A percentile compares a stretch with the other conserved stretches of the same genome.
Conservation (phyloP, 1,140 invertebrate species). For the Ceratoteleas bidentatus region DNA sequence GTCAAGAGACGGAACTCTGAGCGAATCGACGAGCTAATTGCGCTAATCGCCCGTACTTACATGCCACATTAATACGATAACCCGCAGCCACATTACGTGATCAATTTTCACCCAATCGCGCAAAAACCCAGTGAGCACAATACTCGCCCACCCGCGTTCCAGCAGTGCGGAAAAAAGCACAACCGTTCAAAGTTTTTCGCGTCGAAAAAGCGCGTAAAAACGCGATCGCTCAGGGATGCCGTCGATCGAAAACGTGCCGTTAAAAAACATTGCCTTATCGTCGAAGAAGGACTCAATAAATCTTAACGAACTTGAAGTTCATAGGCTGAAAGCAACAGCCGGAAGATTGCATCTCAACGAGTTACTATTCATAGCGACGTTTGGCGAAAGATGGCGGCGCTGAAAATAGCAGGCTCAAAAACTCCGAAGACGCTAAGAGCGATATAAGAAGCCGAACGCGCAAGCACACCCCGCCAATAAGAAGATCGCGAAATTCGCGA, state of each 20-base stretch:
- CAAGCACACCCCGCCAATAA: constrained; percentile 39
- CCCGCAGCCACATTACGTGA: neutral
- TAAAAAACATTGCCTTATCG: constrained; percentile 25
- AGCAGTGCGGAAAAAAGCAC: neutral
- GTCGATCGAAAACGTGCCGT: constrained; percentile 1
- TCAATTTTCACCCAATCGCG: constrained; percentile 11
- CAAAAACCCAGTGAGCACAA: constrained; percentile 9
- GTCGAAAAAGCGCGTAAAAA: neutral
- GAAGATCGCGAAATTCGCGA: constrained; percentile 44
- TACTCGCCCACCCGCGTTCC: neutral
- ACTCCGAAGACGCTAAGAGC: constrained; percentile 58
- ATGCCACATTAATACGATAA: constrained; percentile 29
- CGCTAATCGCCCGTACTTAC: constrained; percentile 46
- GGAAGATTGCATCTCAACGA: constrained; percentile 68
- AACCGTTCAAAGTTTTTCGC: neutral
- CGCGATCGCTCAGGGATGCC: neutral
- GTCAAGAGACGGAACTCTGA: constrained; percentile 23
- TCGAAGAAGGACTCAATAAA: constrained; percentile 49
- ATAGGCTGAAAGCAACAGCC: constrained; percentile 64
- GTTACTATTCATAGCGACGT: constrained; percentile 67
- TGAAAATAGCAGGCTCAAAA: constrained; percentile 67
- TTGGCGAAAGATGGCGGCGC: constrained; percentile 65
- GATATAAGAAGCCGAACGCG: constrained; percentile 61
- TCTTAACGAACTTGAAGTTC: constrained; percentile 59
- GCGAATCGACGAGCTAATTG: constrained; percentile 49